Conservation (phyloP, 2,797 vertebrate species). For the Pogonophryne albipinna region DNA sequence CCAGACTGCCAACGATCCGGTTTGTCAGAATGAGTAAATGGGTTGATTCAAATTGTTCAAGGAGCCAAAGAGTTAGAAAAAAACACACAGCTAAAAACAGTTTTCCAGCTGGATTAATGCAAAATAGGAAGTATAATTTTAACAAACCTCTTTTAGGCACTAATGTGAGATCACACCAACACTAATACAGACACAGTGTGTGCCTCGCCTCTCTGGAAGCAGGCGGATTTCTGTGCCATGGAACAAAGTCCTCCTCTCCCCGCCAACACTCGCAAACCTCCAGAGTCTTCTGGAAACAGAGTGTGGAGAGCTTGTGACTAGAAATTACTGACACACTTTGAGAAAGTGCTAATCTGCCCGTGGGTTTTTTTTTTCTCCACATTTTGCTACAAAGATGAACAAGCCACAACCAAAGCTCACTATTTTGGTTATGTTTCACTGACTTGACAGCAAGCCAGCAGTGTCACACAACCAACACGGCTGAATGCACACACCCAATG, state of each 20-base stretch:
- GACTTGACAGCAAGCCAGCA: background rate
- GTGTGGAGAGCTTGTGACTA: slow-evolving; percentile 65
- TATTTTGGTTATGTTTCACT: background rate
- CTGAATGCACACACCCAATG: slow-evolving; percentile 6
- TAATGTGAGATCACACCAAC: slow-evolving; percentile 48
- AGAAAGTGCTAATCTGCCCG: slow-evolving; percentile 67
- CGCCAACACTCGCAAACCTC: slow-evolving; percentile 54
- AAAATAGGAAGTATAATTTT: slow-evolving; percentile 28
- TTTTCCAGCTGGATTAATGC: slow-evolving; percentile 26
- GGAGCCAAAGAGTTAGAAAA: slow-evolving; percentile 11
- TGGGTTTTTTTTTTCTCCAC: slow-evolving; percentile 42
- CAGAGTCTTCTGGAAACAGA: slow-evolving; percentile 63
- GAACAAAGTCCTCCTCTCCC: slow-evolving; percentile 71
- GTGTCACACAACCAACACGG: background rate
- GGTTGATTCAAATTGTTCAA: slow-evolving; percentile 44
- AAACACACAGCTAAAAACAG: background rate
- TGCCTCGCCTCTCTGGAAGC: slow-evolving; percentile 41
- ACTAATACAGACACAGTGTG: slow-evolving; percentile 40
- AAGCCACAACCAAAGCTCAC: background rate
- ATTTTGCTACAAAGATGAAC: slow-evolving; percentile 28
- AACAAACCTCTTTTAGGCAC: slow-evolving; percentile 30
- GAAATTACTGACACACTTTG: slow-evolving; percentile 80
- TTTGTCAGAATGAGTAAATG: slow-evolving; percentile 7
- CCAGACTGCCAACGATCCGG: background rate
- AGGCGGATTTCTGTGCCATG: slow-evolving; percentile 51